Base-by-base conservation (phyloP, 1,140 invertebrate genomes). In the Riptortus pedestris region DNA sequence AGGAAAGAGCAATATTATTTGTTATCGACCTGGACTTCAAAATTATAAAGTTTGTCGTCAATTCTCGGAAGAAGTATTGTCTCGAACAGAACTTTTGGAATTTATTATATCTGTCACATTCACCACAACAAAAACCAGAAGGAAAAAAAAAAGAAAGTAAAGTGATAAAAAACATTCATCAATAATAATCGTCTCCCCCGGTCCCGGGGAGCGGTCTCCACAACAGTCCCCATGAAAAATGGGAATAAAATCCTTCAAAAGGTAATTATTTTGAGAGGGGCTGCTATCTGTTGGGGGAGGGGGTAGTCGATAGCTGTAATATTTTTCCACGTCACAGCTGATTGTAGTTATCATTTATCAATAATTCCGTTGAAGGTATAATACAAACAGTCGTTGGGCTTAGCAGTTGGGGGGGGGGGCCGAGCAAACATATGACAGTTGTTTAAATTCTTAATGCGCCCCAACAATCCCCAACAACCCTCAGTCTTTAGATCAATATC, bases 281-380 rank as follows among this genome's bases (percentile, higher is more conserved):
- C 31, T 38, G n/a, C n/a, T n/a, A n/a, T n/a, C n/a, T n/a, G 48
- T 11, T 3, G 22, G 20, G 51, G 51, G 24, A 3, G 51, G 51
- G 51, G 22, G 51, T 5, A 38, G 31, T 38, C 31, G 31, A 38
- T 38, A 38, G 14, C 5, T 7, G 31, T 55, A 55, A 55, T 55
- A 55, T 55, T 55, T 52, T 55, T 55, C 51, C 51, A 55, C 51
- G 51, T 55, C 51, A 55, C 51, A 55, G 51, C 51, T 55, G 2
- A 55, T 55, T 55, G 51, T 55, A 55, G 51, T 55, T 55, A 55
- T 7, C 51, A 55, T 55, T 55, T 55, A 55, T 55, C 51, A 55
- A 55, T 55, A 55, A 55, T 55, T 55, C 51, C 22, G 31, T 55
- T 26, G 9, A 7, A 26, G 51, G 18, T 55, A 55, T 55, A 55